Percentiles rank a stretch among this genome's conserved stretches.
Conservation (phyloP, 1,140 invertebrate species). For the Drosophila paulistorum region DNA sequence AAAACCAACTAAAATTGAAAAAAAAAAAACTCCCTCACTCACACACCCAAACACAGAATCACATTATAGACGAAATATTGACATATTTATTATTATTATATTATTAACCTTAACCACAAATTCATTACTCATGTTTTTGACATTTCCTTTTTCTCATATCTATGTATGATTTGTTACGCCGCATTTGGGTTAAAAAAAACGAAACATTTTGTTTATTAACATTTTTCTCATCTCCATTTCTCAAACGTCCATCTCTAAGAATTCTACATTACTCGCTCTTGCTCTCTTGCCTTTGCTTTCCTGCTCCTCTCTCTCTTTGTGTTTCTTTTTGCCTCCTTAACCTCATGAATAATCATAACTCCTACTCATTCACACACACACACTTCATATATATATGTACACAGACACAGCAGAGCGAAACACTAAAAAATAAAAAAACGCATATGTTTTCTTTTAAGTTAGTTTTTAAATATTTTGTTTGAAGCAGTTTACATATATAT, state of each 20-base stretch:
- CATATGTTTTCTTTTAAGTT: slow-evolving; percentile 51
- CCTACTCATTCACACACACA: slow-evolving; percentile 18
- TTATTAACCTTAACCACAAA: slow-evolving; percentile 15
- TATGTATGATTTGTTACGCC: slow-evolving; percentile 8
- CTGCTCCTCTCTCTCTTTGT: slow-evolving; percentile 19
- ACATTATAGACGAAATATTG: background rate
- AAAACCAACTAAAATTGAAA: slow-evolving; percentile 30
- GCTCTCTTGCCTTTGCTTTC: slow-evolving; percentile 13
- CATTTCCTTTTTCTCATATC: slow-evolving; percentile 26
- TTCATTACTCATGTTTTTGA: slow-evolving; percentile 45
- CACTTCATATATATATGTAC: slow-evolving; percentile 20
- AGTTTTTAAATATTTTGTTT: slow-evolving; percentile 58
- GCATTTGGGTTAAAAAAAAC: slow-evolving; percentile 53
- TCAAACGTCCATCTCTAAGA: slow-evolving; percentile 11
- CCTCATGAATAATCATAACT: slow-evolving; percentile 31
- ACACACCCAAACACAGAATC: slow-evolving; percentile 20
- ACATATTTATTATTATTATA: background rate
- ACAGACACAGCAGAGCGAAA: slow-evolving; percentile 16
- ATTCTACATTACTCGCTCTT: slow-evolving; percentile 35
- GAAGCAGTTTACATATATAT: slow-evolving; percentile 18
- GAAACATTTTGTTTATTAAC: slow-evolving; percentile 7
- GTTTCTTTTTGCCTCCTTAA: slow-evolving; percentile 9
- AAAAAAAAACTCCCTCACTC: slow-evolving; percentile 35
- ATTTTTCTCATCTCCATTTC: slow-evolving; percentile 27
- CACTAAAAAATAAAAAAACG: slow-evolving; percentile 1